Evolutionary conservation across 2,113 vertebrate genomes (phyloP), one percentile per base, ranked within the genome.

Genomic region (Labeo catla): DNA sequence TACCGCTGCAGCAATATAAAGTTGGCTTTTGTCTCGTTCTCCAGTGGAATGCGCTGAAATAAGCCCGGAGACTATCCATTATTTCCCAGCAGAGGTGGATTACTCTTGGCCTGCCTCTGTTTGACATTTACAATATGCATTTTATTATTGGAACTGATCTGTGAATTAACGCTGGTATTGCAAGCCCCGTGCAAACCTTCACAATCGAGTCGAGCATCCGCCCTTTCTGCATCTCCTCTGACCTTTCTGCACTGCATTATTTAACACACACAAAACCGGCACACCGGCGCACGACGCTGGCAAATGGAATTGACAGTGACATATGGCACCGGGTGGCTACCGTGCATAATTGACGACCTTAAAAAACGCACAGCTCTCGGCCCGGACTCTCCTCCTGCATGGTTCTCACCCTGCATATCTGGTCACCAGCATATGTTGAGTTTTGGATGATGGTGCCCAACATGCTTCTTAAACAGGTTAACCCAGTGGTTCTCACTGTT

Each of bases 101-200:
- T 94, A 94, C 92, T 90, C 59, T 77, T 89, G 84, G 88, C 85
- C 92, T 88, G 93, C 88, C 90, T 89, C 90, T 93, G 91, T 93
- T 95, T 95, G 94, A 95, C 94, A 95, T 95, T 95, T 95, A 94
- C 94, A 93, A 90, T 94, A 94, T 94, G 94, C 93, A 93, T 95
- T 95, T 94, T 94, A 94, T 95, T 95, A 95, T 95, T 94, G 92
- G 91, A 94, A 93, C 91, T 95, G 95, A 95, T 94, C 94, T 95
- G 93, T 92, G 94, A 95, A 95, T 95, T 94, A 95, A 93, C 90
- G 73, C 81, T 49, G 79, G 59, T 82, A 85, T 85, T 86, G 87
- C 87, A 85, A 84, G 81, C 66, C 76, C n/a, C 34, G 36, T 21
- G 34, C 57, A 86, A 85, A 79, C 65, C 79, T 36, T 54, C 74